Evolutionary conservation across 2,888 invertebrate species (phyloP), one percentile per base, ranked within the genome.

Genomic region (Proisotoma minuta): DNA sequence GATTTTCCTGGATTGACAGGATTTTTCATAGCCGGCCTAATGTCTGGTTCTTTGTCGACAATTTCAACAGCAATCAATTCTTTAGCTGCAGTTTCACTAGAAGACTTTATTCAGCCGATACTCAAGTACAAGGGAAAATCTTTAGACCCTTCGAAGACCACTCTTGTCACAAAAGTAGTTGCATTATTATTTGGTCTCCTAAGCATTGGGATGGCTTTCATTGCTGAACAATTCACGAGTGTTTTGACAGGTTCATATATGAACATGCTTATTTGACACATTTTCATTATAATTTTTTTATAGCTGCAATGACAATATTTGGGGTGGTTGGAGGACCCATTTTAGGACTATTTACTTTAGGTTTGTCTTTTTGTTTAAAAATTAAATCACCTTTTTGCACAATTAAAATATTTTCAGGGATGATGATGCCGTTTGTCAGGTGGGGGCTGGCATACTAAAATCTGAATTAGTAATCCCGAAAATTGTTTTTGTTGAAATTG

Each of bases 1-100:
- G 75, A 82, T 51, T 78, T 84, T 53, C 89, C 89, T 0, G 94
- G 94, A 0, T 75, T 96, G 24, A 84, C 92, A 0, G 95, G 95
- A 0, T 81, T 96, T 24, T 94, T 95, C 76, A 87, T 94, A 0
- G 89, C 94, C 2, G 83, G 94, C 1, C 88, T 96, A 65, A 93
- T 95, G 77, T 91, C 91, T 73, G 94, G 91, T 0, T 89, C 92
- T 0, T 81, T 95, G 15, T 93, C 93, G 49, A 92, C 93, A 0
- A 87, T 96, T 64, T 94, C 94, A 0, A 91, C 95, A 0, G 86
- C 91, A 1, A 83, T 95, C 63, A 95, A 93, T 75, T 90, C 94
- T 1, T 80, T 96, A 52, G 87, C 95, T 0, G 94, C 95, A 0
- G 91, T 95, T 12, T 89, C 92, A 0, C 79, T 94, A 39, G 88